These are phyloP conservation scores for Mya arenaria DNA, from an alignment of 1,140 invertebrate species.

Conservation along the genomic window DNA sequence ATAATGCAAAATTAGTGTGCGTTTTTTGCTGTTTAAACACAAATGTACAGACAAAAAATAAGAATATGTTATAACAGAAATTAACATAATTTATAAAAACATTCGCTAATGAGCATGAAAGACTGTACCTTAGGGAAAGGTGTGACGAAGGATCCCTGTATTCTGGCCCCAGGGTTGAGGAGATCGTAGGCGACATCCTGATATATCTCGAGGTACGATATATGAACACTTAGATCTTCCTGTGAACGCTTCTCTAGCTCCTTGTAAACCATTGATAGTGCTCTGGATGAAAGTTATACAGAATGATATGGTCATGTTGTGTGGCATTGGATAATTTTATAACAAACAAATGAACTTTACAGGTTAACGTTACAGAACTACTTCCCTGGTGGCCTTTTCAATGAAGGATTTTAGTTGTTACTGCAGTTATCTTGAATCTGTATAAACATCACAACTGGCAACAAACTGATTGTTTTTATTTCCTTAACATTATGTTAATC, in stretches of 20 bases:
- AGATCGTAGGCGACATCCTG: conserved; percentile 85
- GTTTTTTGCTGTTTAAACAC: too few species aligned
- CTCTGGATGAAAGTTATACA: conserved; percentile 66
- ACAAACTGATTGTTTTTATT: too few species aligned
- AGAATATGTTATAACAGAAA: not conserved
- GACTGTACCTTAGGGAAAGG: conserved; percentile 76
- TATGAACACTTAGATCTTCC: conserved; percentile 75
- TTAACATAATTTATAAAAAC: not conserved
- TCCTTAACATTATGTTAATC: too few species aligned
- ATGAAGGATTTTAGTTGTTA: too few species aligned
- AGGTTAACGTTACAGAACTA: too few species aligned
- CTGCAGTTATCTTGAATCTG: too few species aligned
- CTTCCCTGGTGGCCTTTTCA: too few species aligned
- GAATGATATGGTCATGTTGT: too few species aligned
- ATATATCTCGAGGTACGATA: conserved; percentile 82
- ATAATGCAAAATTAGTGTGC: too few species aligned
- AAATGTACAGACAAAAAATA: not conserved
- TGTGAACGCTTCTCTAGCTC: conserved; percentile 68
- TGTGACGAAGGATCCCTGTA: conserved; percentile 69
- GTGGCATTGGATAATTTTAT: too few species aligned
- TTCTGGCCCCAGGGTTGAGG: conserved; percentile 82
- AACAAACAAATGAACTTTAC: too few species aligned
- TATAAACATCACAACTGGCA: too few species aligned
- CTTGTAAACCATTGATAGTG: conserved; percentile 77
- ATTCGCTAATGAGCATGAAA: not conserved